Conservation (phyloP, 2,888 invertebrate species). For the Phengaris arion region DNA sequence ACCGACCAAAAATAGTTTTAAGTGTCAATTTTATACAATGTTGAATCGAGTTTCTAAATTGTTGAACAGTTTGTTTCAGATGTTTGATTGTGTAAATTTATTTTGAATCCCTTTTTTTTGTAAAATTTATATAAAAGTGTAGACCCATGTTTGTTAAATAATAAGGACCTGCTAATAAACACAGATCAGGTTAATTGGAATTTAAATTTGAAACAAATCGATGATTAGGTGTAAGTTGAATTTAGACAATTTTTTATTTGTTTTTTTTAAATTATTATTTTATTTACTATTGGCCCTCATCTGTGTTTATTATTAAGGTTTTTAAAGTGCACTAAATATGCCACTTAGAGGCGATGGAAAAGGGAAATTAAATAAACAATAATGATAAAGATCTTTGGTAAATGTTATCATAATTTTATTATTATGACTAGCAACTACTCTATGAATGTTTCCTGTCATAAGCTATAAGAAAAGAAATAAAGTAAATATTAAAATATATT, state of each 20-base stretch:
- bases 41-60: constrained; percentile 22
- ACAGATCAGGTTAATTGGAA: neutral
- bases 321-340: constrained; percentile 12
- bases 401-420: constrained; percentile 71
- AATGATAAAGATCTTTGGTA: constrained; percentile 57
- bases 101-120: constrained; percentile 2
- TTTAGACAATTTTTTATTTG: neutral
- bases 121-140: constrained; percentile 10
- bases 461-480: constrained; percentile 67
- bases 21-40: constrained; percentile 27
- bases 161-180: constrained; percentile 1
- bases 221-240: neutral
- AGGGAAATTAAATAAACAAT: constrained; percentile 45
- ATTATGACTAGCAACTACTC: constrained; percentile 74
- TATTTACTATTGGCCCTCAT: neutral
- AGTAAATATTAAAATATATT: constrained; percentile 60
- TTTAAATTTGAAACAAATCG: neutral
- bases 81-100: constrained; percentile 19
- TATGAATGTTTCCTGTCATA: constrained; percentile 76
- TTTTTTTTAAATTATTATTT: neutral
- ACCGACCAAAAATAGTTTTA: constrained; percentile 29
- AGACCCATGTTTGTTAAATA: constrained; percentile 10
- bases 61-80: constrained; percentile 17
- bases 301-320: constrained; percentile 3
- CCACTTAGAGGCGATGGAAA: constrained; percentile 48